Evolutionary conservation across 2,113 vertebrate species (phyloP).

Genomic region (Anguilla rostrata): DNA sequence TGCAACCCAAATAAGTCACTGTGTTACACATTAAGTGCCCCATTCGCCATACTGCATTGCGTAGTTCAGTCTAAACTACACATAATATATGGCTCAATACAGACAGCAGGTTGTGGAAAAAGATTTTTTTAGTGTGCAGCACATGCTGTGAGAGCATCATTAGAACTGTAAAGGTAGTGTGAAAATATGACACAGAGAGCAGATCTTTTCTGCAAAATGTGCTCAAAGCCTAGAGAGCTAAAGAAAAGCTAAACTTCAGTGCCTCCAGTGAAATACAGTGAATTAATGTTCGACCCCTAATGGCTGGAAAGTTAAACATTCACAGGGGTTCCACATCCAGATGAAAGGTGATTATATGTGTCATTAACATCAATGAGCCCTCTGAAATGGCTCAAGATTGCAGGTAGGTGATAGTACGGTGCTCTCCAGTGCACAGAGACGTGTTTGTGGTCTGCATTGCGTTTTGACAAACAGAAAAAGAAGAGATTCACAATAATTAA

Average conservation of each 20-base stretch:
- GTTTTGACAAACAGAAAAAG: background rate
- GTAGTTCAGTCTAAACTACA: background rate
- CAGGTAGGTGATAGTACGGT: constrained; percentile 5
- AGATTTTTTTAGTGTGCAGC: background rate
- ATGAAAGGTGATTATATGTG: background rate
- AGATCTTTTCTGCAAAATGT: background rate
- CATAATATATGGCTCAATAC: constrained; percentile 25
- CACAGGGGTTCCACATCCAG: constrained; percentile 11
- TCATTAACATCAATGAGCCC: background rate
- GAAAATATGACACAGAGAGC: background rate
- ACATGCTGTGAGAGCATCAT: background rate
- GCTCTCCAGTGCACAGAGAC: background rate
- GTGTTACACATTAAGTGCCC: background rate
- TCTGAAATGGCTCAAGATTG: background rate
- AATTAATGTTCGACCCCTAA: background rate
- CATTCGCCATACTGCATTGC: constrained; percentile 8
- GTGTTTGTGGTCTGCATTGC: constrained; percentile 11
- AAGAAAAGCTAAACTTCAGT: background rate
- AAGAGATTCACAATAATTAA: background rate
- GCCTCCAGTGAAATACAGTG: background rate
- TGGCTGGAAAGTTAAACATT: background rate
- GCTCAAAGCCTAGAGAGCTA: background rate
- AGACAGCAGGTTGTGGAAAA: background rate
- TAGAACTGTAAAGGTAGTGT: background rate
- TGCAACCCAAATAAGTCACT: background rate